Conservation (phyloP, 2,797 vertebrate genomes). For the Lepus oiostolus region DNA sequence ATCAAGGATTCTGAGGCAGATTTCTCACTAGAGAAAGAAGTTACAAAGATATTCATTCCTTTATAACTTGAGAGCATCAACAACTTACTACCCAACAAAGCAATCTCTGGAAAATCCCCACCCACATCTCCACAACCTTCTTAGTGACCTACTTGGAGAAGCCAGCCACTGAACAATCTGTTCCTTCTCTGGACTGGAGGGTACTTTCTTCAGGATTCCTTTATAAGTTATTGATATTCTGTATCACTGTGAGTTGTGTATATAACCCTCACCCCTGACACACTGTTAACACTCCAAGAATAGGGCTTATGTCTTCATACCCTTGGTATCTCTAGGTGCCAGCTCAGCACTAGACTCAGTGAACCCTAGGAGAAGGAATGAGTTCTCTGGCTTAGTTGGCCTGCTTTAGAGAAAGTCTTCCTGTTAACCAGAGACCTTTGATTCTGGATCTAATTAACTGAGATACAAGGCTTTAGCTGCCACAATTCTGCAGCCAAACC, state of each 20-base stretch:
- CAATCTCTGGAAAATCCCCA: conserved; percentile 16
- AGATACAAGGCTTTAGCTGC: not conserved
- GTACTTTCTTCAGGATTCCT: conserved; percentile 35
- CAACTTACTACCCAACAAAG: not conserved
- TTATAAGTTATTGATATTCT: not conserved
- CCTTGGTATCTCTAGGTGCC: conserved; percentile 17
- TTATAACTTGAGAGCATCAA: not conserved
- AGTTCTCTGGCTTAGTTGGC: not conserved
- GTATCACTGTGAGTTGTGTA: not conserved
- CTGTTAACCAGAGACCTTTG: not conserved
- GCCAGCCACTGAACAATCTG: not conserved
- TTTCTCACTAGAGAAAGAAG: conserved; percentile 48
- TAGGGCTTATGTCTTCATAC: not conserved
- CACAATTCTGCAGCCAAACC: conserved; percentile 3
- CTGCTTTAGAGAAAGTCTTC: conserved; percentile 12
- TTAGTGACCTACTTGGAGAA: conserved; percentile 7
- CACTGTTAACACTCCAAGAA: conserved; percentile 31
- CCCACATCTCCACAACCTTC: not conserved
- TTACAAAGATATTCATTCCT: not conserved
- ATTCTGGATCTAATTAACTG: not conserved
- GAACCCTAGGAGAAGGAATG: conserved; percentile 20
- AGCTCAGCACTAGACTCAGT: conserved; percentile 33
- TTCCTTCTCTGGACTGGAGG: conserved; percentile 10
- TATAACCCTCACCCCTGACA: conserved; percentile 3
- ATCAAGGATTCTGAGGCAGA: not conserved